A percentile compares a stretch with the other conserved stretches of the same genome.
These are phyloP conservation scores for Minunthozetes semirufus DNA, from an alignment of 2,888 invertebrate species.

Conservation along the genomic window DNA sequence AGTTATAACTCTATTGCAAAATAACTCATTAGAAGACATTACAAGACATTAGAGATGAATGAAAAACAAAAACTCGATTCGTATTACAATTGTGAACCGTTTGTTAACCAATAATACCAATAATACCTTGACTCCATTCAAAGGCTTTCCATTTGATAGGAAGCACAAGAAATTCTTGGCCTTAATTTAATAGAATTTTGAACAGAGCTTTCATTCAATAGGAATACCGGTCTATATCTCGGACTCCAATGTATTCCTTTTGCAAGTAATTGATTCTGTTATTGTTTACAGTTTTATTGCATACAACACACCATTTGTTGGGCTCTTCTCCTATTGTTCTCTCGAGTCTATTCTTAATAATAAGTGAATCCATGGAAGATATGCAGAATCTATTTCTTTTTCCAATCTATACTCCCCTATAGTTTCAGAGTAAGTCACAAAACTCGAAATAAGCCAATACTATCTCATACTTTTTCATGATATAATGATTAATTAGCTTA, in stretches of 20 bases:
- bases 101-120: background rate
- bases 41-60: no score
- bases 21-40: no score
- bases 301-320: background rate
- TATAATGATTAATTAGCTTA: no score
- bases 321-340: background rate
- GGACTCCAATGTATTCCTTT: background rate
- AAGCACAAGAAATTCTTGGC: constrained; percentile 9
- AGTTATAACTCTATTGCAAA: no score
- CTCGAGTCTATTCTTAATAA: background rate
- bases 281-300: constrained; percentile 4
- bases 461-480: no score
- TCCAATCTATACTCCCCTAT: no score
- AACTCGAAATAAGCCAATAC: no score
- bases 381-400: no score
- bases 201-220: background rate
- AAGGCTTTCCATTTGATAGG: background rate
- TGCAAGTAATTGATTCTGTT: background rate
- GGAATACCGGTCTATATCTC: background rate
- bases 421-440: no score
- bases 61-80: background rate
- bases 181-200: background rate
- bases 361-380: no score
- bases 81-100: background rate
- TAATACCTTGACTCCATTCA: background rate